Base-by-base conservation (phyloP, 2,888 invertebrate species). In the Amblyteles armatorius region DNA sequence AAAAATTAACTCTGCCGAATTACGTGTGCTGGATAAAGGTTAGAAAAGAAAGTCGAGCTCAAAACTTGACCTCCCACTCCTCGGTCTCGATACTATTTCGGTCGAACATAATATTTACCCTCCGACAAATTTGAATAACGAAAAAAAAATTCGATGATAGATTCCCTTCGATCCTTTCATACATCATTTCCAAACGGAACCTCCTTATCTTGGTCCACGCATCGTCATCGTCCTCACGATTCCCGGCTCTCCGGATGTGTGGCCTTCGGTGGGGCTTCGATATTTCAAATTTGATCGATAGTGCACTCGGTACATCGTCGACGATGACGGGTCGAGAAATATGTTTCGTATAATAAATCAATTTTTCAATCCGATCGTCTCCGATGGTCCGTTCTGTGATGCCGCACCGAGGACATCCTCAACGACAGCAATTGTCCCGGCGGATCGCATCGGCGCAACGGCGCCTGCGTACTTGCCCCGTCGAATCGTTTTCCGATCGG, bases 401-500 rank as follows among this genome's bases (percentile, higher is more conserved):
- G 73, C 78, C 13, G 63, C 63, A 16, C 63, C 33, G 33, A 16
- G 33, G 16, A 78, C 63, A 84, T 69, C 60, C 29, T 78, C 68
- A 44, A 72, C 36, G 72, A 77, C 40, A 67, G 60, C 4, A 33
- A 33, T 13, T 52, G 36, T 65, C 52, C 11, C 65, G 29, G 36
- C 6, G 26, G 2, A 13, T 33, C 63, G 16, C n/a, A 9, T 33
- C 63, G 63, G 63, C 33, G 29, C 57, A 26, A 63, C 65, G 50
- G 19, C 76, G 19, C 22, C 2, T 22, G 76, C 65, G 29, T 16
- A 29, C 52, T 63, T 52, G 26, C 76, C 76, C 13, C 7, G 57
- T 22, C 50, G 71, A 72, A 87, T 88, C 84, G 88, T 86, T 89
- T 88, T 86, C 73, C 87, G 82, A 87, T 87, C 6, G 29, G 89